Evolutionary conservation across 2,113 vertebrate genomes (phyloP), one percentile per base, ranked within the genome.

Genomic region (Dicentrarchus labrax): DNA sequence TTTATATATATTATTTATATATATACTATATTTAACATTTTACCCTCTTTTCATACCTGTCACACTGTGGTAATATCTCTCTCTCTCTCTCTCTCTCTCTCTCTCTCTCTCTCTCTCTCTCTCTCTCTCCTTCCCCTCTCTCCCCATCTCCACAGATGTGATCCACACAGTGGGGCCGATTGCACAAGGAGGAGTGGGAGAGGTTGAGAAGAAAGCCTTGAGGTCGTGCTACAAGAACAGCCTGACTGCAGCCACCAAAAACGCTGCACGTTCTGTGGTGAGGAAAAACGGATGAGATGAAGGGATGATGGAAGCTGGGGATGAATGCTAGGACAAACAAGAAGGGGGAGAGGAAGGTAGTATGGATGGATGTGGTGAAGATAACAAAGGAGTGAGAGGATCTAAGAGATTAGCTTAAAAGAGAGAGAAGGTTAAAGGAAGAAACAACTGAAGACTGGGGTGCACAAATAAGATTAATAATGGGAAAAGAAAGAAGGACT

Each of bases 121-220:
- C 9, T 13, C 45, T 47, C 12, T 47, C 45, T 13, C 12, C 12
- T 30, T 30, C 30, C 30, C 30, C 45, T 47, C 45, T 30, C 4
- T 30, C 30, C 30, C 30, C 2, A 2, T 30, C 2, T 72, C 51
- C 78, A 64, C 93, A 98, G 97, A 96, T 67, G 96, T 98, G 86
- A 96, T 98, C 90, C 97, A 98, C 92, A 97, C 97, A 0, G 97
- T 98, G 92, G 97, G 97, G 30, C 97, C 97, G 21, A 95, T 98
- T 10, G 95, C 71, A 43, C 91, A 92, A 87, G 95, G 64, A 85
- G 92, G 82, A 78, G 95, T 89, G 22, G 93, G 89, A 53, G 93
- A 92, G 82, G 92, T 50, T 80, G 92, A 89, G 87, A 91, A 72
- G 89, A 81, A 64, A 0, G 95, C 95, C 6, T 95, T 98, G 78